A percentile compares a stretch with the other conserved stretches of the same genome.
phyloP scores from a whole-genome alignment of 2,797 vertebrate species.

The Acipenser transmontanus region DNA sequence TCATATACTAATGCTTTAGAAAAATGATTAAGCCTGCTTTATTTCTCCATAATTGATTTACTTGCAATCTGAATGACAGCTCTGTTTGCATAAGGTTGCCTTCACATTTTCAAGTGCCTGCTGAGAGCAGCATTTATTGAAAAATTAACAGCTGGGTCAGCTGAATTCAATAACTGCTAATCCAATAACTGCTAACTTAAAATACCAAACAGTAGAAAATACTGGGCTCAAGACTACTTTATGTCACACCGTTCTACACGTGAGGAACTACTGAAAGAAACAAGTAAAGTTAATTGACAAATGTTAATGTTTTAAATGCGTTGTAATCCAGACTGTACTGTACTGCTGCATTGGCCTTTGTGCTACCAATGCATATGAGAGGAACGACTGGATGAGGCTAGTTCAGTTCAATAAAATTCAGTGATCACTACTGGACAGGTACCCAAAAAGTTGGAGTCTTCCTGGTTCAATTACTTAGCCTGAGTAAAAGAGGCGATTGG shows the following conservation, averaged over 20 bases:
- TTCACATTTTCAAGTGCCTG: background rate
- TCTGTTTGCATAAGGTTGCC: slow-evolving; percentile 6
- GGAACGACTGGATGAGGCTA: too few species aligned
- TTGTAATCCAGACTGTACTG: too few species aligned
- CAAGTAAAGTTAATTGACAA: too few species aligned
- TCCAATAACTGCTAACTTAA: background rate
- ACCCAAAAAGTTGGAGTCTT: too few species aligned
- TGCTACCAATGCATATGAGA: too few species aligned
- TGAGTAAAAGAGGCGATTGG: too few species aligned
- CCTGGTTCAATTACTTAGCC: too few species aligned
- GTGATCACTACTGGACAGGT: too few species aligned
- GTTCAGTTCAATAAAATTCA: too few species aligned
- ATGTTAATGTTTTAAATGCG: too few species aligned
- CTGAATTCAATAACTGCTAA: background rate
- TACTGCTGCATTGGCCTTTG: too few species aligned
- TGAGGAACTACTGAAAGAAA: too few species aligned
- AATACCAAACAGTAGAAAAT: background rate
- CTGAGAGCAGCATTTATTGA: background rate
- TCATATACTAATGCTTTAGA: background rate
- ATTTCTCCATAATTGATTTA: background rate
- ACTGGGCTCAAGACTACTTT: background rate
- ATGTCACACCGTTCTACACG: background rate
- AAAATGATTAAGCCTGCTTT: background rate
- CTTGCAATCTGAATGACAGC: background rate
- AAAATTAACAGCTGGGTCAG: background rate